Evolutionary conservation across 1,140 invertebrate genomes (phyloP), one percentile per base, ranked within the genome.

Genomic region (Pseudomyrmex flavicornis): DNA sequence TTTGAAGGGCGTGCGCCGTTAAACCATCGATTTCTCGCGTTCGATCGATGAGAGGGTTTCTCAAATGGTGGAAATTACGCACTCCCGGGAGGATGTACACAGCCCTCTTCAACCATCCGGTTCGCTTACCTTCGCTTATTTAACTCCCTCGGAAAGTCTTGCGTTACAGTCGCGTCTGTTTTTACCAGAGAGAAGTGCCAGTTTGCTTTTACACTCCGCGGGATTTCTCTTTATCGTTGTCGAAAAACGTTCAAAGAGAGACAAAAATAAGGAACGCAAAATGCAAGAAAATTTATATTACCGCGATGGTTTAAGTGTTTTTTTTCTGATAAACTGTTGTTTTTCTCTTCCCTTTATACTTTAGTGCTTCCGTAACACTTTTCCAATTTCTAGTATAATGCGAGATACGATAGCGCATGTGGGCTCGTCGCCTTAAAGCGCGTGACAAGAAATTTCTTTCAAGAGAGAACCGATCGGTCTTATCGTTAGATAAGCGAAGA

Each of bases 21-120:
- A 84, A 87, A 77, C 82, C 84, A 86, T 83, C 52, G 58, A 76
- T 68, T 68, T 35, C 35, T 10, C 13, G 26, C 26, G 26, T 52
- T 20, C 48, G 20, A 35, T 65, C 54, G 20, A 15, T 22, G 3
- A 52, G 62, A 4, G 26, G 7, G 5, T 5, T 35, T 35, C 65
- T n/a, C 63, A 13, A 46, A 17, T 65, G 17, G 13, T 46, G 72
- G 46, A 76, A n/a, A 35, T 20, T 69, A 66, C 13, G 17, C 48
- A 52, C 26, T 10, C 5, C 17, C 35, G 35, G 50, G 12, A 52
- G 13, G 0, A 52, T 13, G 50, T 13, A 12, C 50, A 13, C 0
- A 52, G 50, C 10, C 10, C 50, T 52, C 13, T 10, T 13, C 50
- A 12, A 10, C 50, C 44, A 12, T 15, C 22, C 54, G 62, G 61